Base-by-base conservation (phyloP, 2,113 vertebrate genomes). In the Holacanthus passer region DNA sequence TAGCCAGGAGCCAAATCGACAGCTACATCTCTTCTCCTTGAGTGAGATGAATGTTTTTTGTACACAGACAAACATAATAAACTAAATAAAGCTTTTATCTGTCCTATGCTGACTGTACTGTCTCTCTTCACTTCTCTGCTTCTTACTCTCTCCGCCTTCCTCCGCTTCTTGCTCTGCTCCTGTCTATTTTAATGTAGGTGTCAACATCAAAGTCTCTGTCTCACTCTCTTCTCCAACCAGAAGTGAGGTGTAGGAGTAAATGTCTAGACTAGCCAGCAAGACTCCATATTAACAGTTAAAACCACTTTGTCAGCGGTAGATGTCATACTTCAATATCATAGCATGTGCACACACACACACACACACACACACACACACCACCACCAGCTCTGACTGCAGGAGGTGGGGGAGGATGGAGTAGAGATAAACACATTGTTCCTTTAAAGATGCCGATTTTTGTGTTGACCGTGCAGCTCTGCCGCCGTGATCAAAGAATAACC, bases 241-340 rank as follows among this genome's bases (percentile, higher is more conserved):
- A 70, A 53, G 68, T 7, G 72, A 87, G 52, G 59, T 66, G 75
- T 86, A 41, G 74, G 82, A 78, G 75, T 71, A 37, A 77, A 77
- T 0, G 77, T 90, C 88, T 84, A 87, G 80, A 91, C 85, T 56
- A 48, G 87, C 73, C 85, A 67, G 82, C 43, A 31, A 56, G 66
- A 77, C 47, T 78, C 68, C 35, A 27, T 31, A 70, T 53, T 31
- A 70, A 58, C 73, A 53, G 31, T 70, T 75, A 73, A 77, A 92
- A 60, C 45, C 68, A 53, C 43, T 77, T 31, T 67, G 84, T 89
- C 84, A 84, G 86, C 86, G 80, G 82, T 10, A 37, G 48, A 83
- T 79, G 68, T 67, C 64, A 79, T 39, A 78, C 45, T 65, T 47
- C 22, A 41, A 48, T n/a, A 85, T 76, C 77, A 58, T 39, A n/a